Evolutionary conservation across 2,113 vertebrate genomes (phyloP).

Genomic region (Lepus europaeus): DNA sequence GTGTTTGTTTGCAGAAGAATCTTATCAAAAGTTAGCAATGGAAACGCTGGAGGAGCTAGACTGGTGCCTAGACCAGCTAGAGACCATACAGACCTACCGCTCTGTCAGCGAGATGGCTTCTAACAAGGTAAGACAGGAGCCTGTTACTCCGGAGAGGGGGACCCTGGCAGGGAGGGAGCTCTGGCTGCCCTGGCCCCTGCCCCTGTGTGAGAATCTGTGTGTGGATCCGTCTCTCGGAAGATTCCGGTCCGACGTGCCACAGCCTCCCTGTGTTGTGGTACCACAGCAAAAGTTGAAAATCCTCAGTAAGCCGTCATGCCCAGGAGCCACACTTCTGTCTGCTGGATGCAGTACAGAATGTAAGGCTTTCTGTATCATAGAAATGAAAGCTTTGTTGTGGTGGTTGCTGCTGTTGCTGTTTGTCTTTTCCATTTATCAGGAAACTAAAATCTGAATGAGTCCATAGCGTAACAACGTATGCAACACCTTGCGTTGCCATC

Average conservation of each 20-base stretch:
- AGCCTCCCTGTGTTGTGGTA: neutral
- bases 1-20: slow-evolving; percentile 97
- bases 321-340: slow-evolving; percentile 9
- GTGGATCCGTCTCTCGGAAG: neutral
- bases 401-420: neutral
- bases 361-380: neutral
- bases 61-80: slow-evolving; percentile 99
- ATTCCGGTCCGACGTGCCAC: neutral
- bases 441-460: slow-evolving; percentile 22
- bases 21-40: slow-evolving; percentile 99
- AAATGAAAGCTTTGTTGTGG: neutral
- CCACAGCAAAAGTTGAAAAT: neutral
- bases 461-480: neutral
- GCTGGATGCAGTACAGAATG: neutral
- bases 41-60: slow-evolving; percentile 99
- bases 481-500: neutral
- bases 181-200: neutral
- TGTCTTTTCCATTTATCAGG: neutral
- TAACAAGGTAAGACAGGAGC: slow-evolving; percentile 94
- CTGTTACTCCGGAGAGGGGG: neutral
- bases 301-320: neutral
- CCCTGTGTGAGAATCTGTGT: neutral
- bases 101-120: slow-evolving; percentile 99
- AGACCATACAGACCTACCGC: slow-evolving; percentile 98
- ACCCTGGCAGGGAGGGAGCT: neutral